Percentiles rank a stretch among this genome's conserved stretches.
These are phyloP conservation scores for Drosophila mimetica DNA, from an alignment of 2,888 invertebrate genomes.

Conservation along the genomic window DNA sequence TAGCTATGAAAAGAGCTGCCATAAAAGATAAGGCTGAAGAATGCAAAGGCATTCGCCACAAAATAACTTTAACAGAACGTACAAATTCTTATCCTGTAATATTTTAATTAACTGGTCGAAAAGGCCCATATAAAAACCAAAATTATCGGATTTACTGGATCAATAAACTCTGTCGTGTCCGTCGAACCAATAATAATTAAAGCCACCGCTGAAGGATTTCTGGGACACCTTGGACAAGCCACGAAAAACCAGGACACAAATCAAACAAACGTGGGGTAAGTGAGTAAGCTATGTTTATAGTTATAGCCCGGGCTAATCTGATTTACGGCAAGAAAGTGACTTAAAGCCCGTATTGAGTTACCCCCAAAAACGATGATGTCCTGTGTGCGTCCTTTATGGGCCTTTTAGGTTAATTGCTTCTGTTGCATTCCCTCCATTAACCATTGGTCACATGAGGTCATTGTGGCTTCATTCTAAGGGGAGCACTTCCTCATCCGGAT, in stretches of 20 bases:
- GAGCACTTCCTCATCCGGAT: slow-evolving; percentile 27
- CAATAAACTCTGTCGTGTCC: slow-evolving; percentile 1
- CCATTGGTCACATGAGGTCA: slow-evolving; percentile 68
- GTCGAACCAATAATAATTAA: slow-evolving; percentile 12
- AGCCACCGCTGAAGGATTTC: neutral
- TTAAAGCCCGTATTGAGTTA: slow-evolving; percentile 60
- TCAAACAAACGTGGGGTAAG: slow-evolving; percentile 45
- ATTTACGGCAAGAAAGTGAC: slow-evolving; percentile 26
- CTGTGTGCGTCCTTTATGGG: slow-evolving; percentile 58
- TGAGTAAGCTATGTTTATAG: slow-evolving; percentile 19
- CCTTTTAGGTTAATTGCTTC: slow-evolving; percentile 83
- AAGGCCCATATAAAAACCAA: neutral
- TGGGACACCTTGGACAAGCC: slow-evolving; percentile 1
- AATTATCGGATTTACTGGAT: slow-evolving; percentile 3
- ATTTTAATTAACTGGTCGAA: neutral
- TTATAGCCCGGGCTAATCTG: slow-evolving; percentile 29
- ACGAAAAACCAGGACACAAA: slow-evolving; percentile 24
- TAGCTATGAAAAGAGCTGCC: neutral
- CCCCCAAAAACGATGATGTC: slow-evolving; percentile 25
- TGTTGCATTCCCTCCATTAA: slow-evolving; percentile 51
- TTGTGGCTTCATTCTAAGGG: slow-evolving; percentile 48
- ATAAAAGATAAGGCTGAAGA: neutral
- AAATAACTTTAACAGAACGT: neutral
- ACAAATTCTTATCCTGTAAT: neutral
- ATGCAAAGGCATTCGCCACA: neutral